A percentile compares a stretch with the other conserved stretches of the same genome.
phyloP scores from a whole-genome alignment of 1,140 invertebrate species.

The Coenobita brevimanus region DNA sequence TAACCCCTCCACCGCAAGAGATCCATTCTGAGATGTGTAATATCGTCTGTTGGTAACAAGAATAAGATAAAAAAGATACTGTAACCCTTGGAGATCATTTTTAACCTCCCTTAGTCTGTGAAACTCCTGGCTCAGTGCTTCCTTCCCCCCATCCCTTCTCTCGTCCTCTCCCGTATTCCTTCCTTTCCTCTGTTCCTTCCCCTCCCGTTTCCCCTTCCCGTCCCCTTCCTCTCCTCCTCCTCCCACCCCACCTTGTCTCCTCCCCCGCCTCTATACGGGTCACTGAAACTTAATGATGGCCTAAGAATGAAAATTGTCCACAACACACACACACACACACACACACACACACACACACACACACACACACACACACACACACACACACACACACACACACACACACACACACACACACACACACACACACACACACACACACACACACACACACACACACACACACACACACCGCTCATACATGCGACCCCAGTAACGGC shows the following conservation, averaged over 20 bases:
- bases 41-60: too few relatives aligned
- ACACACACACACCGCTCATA: too few relatives aligned
- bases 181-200: neutral
- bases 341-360: neutral
- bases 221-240: neutral
- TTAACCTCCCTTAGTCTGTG: too few relatives aligned
- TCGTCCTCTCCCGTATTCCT: too few relatives aligned
- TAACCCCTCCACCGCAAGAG: too few relatives aligned
- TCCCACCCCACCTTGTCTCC: neutral
- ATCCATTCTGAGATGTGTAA: too few relatives aligned
- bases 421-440: conserved; percentile 7
- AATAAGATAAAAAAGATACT: too few relatives aligned
- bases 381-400: neutral
- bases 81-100: too few relatives aligned
- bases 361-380: neutral
- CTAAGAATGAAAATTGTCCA: neutral
- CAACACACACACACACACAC: neutral
- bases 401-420: neutral
- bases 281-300: neutral
- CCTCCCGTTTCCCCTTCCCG: neutral
- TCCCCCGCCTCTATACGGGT: neutral
- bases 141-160: too few relatives aligned
- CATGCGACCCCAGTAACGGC: too few relatives aligned
- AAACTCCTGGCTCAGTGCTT: too few relatives aligned
- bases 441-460: neutral